phyloP scores from a whole-genome alignment of 2,113 vertebrate species.

The Speoplatyrhinus poulsoni region DNA sequence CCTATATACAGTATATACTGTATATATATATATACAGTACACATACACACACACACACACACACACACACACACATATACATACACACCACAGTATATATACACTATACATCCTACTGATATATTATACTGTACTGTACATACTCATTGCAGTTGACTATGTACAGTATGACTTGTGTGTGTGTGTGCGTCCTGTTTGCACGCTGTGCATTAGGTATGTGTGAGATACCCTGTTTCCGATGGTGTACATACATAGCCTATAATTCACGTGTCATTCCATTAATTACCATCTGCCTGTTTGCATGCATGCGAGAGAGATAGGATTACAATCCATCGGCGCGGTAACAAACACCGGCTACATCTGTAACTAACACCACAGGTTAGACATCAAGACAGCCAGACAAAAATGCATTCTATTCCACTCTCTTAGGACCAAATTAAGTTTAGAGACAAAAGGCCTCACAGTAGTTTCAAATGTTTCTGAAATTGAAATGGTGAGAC shows the following conservation, averaged over 20 bases:
- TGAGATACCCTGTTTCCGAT: conserved; percentile 10
- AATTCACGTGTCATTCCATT: conserved; percentile 48
- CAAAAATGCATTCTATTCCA: too few relatives aligned
- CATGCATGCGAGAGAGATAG: conserved; percentile 7
- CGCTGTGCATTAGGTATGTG: conserved; percentile 6
- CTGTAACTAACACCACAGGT: conserved; percentile 64
- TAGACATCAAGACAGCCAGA: neutral
- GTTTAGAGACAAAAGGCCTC: too few relatives aligned
- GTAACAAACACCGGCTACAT: conserved; percentile 48
- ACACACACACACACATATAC: too few relatives aligned
- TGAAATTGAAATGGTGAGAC: too few relatives aligned
- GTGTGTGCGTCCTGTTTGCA: conserved; percentile 2
- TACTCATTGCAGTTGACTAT: too few relatives aligned
- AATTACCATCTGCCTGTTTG: conserved; percentile 40
- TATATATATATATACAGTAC: neutral
- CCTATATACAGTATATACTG: neutral
- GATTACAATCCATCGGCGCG: conserved; percentile 61
- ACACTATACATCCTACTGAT: neutral
- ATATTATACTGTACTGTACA: neutral
- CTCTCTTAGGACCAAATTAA: too few relatives aligned
- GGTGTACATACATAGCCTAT: conserved; percentile 36
- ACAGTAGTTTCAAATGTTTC: too few relatives aligned
- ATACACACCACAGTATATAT: neutral
- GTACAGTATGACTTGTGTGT: neutral
- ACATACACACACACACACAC: too few relatives aligned